Evolutionary conservation across 23 tunicate species (phyloP).

Genomic region (Phallusia fumigata): DNA sequence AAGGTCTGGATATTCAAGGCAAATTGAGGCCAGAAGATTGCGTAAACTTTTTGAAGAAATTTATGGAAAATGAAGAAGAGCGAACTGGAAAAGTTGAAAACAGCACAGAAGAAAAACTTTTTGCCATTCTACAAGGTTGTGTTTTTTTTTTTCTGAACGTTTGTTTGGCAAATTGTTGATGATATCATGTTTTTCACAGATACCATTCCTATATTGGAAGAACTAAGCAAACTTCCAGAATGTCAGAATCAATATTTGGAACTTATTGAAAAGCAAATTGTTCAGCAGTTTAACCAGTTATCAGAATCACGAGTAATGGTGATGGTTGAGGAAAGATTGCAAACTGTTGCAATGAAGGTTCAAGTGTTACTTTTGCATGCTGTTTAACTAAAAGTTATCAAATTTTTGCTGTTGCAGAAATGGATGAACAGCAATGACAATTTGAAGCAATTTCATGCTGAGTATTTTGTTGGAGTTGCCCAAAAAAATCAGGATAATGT

Average conservation of each 20-base stretch:
- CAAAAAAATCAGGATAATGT: not conserved
- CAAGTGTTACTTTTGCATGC: not conserved
- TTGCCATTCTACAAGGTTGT: not conserved
- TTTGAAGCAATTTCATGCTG: constrained; percentile 6
- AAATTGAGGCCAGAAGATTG: not conserved
- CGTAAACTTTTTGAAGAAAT: not conserved
- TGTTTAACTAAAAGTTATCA: not conserved
- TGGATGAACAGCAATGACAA: constrained; percentile 5
- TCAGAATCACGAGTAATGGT: not conserved
- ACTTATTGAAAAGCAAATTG: not conserved
- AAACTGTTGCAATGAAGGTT: not conserved
- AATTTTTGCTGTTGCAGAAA: constrained; percentile 1
- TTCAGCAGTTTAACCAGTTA: not conserved
- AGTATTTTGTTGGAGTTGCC: constrained; percentile 33
- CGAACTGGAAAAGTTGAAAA: not conserved
- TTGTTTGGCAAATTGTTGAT: too few species aligned
- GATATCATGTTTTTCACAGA: not conserved
- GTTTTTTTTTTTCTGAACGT: too few species aligned
- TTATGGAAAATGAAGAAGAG: not conserved
- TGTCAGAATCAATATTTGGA: not conserved
- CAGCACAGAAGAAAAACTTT: not conserved
- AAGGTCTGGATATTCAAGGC: not conserved
- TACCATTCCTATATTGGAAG: not conserved
- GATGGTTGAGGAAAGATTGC: not conserved
- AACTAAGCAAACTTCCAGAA: not conserved